Conservation (phyloP, 1,140 invertebrate genomes). For the Trichonephila inaurata region DNA sequence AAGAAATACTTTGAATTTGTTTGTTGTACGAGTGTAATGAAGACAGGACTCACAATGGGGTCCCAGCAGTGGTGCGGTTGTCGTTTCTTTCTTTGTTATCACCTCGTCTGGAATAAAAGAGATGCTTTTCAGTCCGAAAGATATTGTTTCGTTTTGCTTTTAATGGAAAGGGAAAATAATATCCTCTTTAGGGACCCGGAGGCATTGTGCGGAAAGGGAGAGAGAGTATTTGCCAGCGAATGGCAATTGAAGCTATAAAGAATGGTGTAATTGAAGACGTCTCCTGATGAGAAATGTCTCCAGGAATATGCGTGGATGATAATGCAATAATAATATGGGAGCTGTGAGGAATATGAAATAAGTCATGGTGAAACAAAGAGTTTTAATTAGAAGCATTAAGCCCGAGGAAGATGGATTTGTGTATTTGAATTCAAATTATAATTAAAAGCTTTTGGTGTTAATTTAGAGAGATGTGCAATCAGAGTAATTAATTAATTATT, state of each 20-base stretch:
- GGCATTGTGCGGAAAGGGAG: neutral
- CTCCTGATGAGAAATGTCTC: neutral
- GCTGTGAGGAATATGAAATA: too few species aligned
- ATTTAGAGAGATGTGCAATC: too few species aligned
- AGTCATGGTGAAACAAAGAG: neutral
- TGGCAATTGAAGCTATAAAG: neutral
- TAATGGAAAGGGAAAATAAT: neutral
- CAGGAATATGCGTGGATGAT: neutral
- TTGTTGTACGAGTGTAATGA: constrained; percentile 64
- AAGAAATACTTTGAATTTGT: constrained; percentile 65
- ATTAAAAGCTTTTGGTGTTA: too few species aligned
- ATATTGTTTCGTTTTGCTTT: constrained; percentile 20
- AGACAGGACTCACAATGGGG: constrained; percentile 30
- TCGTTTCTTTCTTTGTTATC: constrained; percentile 16
- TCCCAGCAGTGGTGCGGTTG: constrained; percentile 16
- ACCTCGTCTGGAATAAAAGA: neutral
- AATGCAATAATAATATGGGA: neutral
- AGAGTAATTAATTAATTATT: too few species aligned
- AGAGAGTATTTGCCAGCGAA: neutral
- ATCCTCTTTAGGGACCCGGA: neutral
- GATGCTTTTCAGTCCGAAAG: neutral
- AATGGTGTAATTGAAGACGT: neutral
- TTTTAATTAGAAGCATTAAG: neutral
- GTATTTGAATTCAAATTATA: too few species aligned
- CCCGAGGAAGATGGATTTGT: too few species aligned